These are phyloP conservation scores for Microctonus hyperodae DNA, from an alignment of 2,888 invertebrate genomes.

Conservation along the genomic window DNA sequence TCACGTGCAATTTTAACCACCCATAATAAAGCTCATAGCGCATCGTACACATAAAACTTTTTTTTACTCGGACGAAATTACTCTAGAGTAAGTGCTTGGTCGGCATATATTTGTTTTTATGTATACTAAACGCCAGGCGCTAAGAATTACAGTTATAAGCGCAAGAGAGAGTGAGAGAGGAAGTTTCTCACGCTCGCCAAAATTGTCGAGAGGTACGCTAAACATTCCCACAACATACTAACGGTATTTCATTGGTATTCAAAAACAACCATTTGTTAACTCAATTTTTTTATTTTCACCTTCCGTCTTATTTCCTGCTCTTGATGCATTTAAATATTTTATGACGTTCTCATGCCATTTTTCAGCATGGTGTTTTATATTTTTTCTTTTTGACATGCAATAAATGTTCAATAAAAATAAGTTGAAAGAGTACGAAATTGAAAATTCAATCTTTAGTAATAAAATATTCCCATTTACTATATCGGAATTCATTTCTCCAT, in stretches of 20 bases:
- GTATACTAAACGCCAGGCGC: slow-evolving; percentile 28
- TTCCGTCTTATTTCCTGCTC: background rate
- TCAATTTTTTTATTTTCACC: background rate
- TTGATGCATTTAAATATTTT: background rate
- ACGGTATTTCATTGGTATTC: background rate
- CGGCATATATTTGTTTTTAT: slow-evolving; percentile 30
- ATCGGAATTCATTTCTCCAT: background rate
- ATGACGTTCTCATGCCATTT: background rate
- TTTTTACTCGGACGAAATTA: slow-evolving; percentile 29
- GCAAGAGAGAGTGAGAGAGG: background rate
- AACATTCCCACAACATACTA: slow-evolving; percentile 1
- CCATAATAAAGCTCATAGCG: slow-evolving; percentile 21
- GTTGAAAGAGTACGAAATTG: background rate
- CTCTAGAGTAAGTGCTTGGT: slow-evolving; percentile 30
- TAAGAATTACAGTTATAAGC: slow-evolving; percentile 5
- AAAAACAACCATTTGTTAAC: background rate
- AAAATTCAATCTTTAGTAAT: background rate
- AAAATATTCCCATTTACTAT: background rate
- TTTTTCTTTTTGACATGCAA: background rate
- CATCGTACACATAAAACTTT: slow-evolving; percentile 30
- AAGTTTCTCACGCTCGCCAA: slow-evolving; percentile 4
- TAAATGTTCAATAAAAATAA: background rate
- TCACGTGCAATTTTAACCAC: slow-evolving; percentile 33
- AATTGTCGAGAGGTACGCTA: slow-evolving; percentile 23
- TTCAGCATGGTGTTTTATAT: background rate